Evolutionary conservation across 2,888 invertebrate species (phyloP), one percentile per base, ranked within the genome.

Genomic region (Andrena camellia): DNA sequence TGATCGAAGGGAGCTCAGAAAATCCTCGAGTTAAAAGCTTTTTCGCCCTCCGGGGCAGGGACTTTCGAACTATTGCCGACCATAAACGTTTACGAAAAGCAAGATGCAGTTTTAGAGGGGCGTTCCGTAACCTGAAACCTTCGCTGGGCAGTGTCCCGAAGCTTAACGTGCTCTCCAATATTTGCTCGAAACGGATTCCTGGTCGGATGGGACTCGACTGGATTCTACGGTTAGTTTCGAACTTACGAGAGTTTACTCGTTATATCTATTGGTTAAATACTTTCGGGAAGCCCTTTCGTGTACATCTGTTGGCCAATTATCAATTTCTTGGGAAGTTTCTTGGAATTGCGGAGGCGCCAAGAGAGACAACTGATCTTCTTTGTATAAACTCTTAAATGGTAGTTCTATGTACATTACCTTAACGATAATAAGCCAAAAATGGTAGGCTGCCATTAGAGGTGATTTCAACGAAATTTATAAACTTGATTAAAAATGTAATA

Each of bases 81-180:
- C 77, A 69, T 87, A 75, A 85, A 87, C 76, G 82, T 59, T 63
- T 52, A 48, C 35, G 74, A 71, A 77, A 82, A 77, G 76, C 62
- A 76, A 52, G 86, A 81, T 71, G 77, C 62, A 62, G 82, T 85
- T 82, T 86, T 78, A 64, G 71, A 76, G 35, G 48, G 17, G 63
- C 17, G 63, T 33, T 60, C 69, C 33, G 59, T 59, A 64, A 42
- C 73, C 10, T 29, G 71, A 74, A 71, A 77, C 74, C 68, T 69
- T 77, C 82, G 68, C 69, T 68, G 57, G 29, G 26, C 23, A 66
- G 62, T 64, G n/a, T 52, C 26, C 35, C 52, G 67, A 17, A 62
- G 31, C 52, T 62, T 62, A 87, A 80, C 77, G 84, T 68, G 52
- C 62, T 29, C 69, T 8, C 29, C 33, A 42, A 52, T 63, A 52